phyloP scores from a whole-genome alignment of 2,797 vertebrate genomes.

The Emys orbicularis region DNA sequence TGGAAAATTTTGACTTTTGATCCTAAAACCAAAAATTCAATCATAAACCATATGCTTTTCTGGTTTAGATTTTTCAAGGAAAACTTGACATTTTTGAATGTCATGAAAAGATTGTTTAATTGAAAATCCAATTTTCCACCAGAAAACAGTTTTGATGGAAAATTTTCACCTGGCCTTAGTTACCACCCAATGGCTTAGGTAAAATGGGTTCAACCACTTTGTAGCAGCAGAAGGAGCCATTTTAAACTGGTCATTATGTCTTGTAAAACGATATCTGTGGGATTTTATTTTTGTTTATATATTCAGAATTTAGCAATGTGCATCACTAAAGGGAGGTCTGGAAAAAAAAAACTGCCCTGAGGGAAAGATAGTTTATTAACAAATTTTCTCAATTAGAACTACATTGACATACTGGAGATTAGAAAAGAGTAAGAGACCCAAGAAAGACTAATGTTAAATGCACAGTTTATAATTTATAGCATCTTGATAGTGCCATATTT shows the following conservation, averaged over 20 bases:
- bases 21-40: neutral
- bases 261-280: neutral
- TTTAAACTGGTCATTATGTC: neutral
- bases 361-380: neutral
- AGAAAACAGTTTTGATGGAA: neutral
- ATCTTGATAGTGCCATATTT: neutral
- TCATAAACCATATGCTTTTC: neutral
- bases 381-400: neutral
- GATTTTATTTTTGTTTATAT: neutral
- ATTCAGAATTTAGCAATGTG: neutral
- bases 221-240: neutral
- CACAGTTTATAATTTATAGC: neutral
- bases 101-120: neutral
- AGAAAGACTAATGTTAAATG: neutral
- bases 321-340: neutral
- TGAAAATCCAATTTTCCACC: neutral
- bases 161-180: neutral
- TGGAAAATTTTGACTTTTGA: neutral
- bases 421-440: neutral
- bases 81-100: neutral
- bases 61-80: neutral
- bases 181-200: neutral
- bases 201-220: neutral
- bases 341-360: neutral
- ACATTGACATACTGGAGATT: neutral